A percentile compares a stretch with the other conserved stretches of the same genome.
phyloP scores from a whole-genome alignment of 2,888 invertebrate species.

The Heliconius aoede region DNA sequence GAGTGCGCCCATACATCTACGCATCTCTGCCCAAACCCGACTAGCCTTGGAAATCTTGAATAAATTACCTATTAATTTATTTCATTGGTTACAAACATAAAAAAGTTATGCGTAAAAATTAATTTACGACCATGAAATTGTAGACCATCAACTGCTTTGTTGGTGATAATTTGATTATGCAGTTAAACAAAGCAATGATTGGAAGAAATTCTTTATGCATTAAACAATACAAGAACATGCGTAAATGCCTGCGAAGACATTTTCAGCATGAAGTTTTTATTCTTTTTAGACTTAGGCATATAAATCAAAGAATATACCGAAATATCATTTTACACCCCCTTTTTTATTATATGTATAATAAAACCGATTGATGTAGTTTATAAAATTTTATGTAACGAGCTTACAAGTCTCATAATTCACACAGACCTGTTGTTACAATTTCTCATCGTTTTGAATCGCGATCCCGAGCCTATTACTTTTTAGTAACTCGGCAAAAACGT shows the following conservation, averaged over 20 bases:
- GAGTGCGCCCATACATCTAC: conserved; percentile 50
- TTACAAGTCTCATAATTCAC: not conserved
- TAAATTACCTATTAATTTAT: conserved; percentile 73
- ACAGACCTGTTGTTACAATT: not conserved
- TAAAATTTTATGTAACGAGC: not conserved
- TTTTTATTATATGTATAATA: not conserved
- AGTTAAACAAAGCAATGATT: conserved; percentile 15
- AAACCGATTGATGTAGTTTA: not conserved
- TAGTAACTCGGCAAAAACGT: conserved; percentile 14
- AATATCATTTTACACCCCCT: not conserved
- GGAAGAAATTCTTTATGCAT: not conserved
- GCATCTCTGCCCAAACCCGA: conserved; percentile 52
- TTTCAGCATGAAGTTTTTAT: too few relatives aligned
- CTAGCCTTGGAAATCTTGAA: conserved; percentile 54
- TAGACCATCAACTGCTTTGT: conserved; percentile 30
- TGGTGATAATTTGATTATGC: conserved; percentile 24
- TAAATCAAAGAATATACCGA: not conserved
- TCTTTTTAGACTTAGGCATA: not conserved
- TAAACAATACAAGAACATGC: not conserved
- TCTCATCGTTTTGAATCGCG: conserved; percentile 4
- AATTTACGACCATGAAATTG: conserved; percentile 66
- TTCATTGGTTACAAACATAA: conserved; percentile 60
- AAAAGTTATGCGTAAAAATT: conserved; percentile 57
- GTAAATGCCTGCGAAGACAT: not conserved
- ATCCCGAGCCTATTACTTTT: conserved; percentile 5